Conservation (phyloP, 2,888 invertebrate species). For the Eupithecia vulgata region DNA sequence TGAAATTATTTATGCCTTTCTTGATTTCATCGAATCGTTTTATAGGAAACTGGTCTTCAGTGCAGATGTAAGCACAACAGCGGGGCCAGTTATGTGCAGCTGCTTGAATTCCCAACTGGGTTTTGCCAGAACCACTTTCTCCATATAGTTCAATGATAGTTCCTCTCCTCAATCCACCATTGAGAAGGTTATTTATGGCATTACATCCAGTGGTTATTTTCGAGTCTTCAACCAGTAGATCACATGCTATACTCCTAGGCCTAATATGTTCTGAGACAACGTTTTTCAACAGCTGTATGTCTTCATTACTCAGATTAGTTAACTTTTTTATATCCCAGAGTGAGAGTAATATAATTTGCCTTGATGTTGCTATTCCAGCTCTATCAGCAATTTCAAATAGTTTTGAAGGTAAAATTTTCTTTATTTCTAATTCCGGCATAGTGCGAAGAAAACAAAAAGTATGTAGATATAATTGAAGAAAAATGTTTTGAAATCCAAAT, state of each 20-base stretch:
- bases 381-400: constrained; percentile 64
- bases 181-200: constrained; percentile 83
- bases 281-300: constrained; percentile 64
- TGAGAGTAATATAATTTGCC: constrained; percentile 65
- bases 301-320: constrained; percentile 65
- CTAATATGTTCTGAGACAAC: constrained; percentile 56
- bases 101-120: constrained; percentile 90
- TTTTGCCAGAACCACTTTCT: constrained; percentile 92
- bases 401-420: constrained; percentile 57
- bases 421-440: constrained; percentile 4
- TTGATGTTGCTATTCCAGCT: constrained; percentile 64
- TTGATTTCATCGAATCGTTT: constrained; percentile 74
- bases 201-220: constrained; percentile 83
- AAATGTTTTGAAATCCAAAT: too few relatives aligned
- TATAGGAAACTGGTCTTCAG: constrained; percentile 87
- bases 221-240: constrained; percentile 49
- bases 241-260: constrained; percentile 54
- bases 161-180: constrained; percentile 87
- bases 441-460: background rate
- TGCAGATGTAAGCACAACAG: constrained; percentile 88
- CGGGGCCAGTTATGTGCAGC: constrained; percentile 85
- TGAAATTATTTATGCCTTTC: constrained; percentile 48
- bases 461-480: too few relatives aligned
- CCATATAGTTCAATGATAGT: constrained; percentile 92
- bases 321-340: constrained; percentile 68